A percentile compares a stretch with the other conserved stretches of the same genome.
phyloP scores from a whole-genome alignment of 2,113 vertebrate species.

The Passer montanus region DNA sequence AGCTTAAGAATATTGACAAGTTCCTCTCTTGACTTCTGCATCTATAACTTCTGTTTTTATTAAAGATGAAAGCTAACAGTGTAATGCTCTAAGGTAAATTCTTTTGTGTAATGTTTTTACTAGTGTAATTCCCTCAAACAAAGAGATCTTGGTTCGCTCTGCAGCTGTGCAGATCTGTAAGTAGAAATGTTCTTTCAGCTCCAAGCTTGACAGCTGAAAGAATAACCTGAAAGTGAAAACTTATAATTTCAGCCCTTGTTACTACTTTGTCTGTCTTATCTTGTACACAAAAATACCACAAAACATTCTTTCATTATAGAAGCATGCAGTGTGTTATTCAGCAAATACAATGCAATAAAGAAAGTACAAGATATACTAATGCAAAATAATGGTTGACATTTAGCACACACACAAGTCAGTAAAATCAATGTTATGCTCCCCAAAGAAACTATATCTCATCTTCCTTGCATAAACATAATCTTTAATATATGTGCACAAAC shows the following conservation, averaged over 20 bases:
- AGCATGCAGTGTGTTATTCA: background rate
- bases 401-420: background rate
- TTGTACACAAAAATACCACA: background rate
- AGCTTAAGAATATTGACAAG: background rate
- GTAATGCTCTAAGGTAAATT: background rate
- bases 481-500: background rate
- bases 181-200: background rate
- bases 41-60: background rate
- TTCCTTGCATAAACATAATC: conserved; percentile 7
- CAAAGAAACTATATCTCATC: conserved; percentile 53
- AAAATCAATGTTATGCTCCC: conserved; percentile 28
- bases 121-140: background rate
- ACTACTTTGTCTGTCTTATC: background rate
- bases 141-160: background rate
- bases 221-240: background rate
- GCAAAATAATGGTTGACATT: conserved; percentile 53
- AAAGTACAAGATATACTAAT: conserved; percentile 15
- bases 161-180: background rate
- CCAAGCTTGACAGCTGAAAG: background rate
- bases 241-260: background rate
- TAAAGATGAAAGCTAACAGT: background rate
- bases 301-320: background rate
- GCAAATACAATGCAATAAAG: conserved; percentile 1
- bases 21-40: background rate
- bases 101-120: background rate